phyloP scores from a whole-genome alignment of 92 coral and sea anemone genomes.

The Montipora capitata region DNA sequence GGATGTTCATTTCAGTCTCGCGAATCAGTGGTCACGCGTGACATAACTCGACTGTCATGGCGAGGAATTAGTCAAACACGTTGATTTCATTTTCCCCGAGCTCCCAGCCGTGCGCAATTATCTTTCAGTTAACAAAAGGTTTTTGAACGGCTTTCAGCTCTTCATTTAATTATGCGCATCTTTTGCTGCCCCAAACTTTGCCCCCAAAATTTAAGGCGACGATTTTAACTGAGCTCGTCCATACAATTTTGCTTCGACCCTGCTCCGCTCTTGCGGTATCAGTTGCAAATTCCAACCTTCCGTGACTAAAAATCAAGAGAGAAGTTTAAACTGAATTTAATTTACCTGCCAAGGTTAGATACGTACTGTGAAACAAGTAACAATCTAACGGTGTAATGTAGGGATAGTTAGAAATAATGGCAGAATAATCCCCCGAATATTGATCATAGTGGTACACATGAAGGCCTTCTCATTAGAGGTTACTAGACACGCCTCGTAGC shows the following conservation, averaged over 20 bases:
- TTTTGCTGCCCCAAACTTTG: constrained; percentile 13
- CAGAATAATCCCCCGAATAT: too few species aligned
- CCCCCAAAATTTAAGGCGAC: constrained; percentile 2
- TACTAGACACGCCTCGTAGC: constrained; percentile 7
- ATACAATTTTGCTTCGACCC: background rate
- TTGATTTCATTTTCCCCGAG: background rate
- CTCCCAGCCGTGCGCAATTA: constrained; percentile 11
- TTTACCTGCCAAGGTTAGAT: background rate
- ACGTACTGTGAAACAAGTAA: background rate
- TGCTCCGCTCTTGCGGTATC: background rate
- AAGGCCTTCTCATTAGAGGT: too few species aligned
- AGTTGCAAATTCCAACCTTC: background rate
- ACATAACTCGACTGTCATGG: too few species aligned
- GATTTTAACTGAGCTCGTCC: constrained; percentile 15
- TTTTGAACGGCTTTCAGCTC: background rate
- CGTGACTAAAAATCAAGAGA: background rate
- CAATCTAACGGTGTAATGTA: constrained; percentile 1
- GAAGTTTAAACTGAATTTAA: constrained; percentile 1
- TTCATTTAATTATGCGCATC: background rate
- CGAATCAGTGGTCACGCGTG: too few species aligned
- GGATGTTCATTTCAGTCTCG: too few species aligned
- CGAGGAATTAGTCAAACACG: too few species aligned
- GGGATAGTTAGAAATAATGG: too few species aligned
- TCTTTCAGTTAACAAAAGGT: background rate
- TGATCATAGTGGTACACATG: too few species aligned